phyloP scores from a whole-genome alignment of 1,140 invertebrate genomes.

The Drosophila busckii region DNA sequence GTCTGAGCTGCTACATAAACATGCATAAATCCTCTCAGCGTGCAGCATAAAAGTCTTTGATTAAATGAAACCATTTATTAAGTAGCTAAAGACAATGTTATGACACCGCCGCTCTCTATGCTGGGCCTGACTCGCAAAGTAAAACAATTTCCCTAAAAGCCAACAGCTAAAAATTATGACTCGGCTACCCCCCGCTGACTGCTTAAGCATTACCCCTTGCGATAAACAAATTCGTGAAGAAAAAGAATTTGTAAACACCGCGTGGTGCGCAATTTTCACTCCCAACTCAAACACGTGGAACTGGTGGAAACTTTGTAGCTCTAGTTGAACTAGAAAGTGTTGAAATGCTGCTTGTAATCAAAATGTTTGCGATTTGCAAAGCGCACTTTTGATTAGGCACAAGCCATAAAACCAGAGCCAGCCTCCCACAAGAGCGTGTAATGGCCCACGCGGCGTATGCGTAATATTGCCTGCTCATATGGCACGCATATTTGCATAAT shows the following conservation, averaged over 20 bases:
- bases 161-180: conserved; percentile 50
- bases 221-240: conserved; percentile 64
- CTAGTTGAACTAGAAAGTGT: conserved; percentile 27
- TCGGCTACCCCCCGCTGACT: conserved; percentile 26
- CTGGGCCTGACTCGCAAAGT: conserved; percentile 2
- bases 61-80: conserved; percentile 76
- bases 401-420: neutral
- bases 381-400: conserved; percentile 58
- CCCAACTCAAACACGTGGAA: no score
- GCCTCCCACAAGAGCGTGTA: conserved; percentile 40
- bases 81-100: conserved; percentile 65
- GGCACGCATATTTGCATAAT: conserved; percentile 67
- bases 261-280: no score
- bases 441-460: conserved; percentile 64
- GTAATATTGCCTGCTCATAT: conserved; percentile 68
- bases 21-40: conserved; percentile 54
- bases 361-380: conserved; percentile 37
- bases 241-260: conserved; percentile 66
- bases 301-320: no score
- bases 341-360: conserved; percentile 27
- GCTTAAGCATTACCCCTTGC: conserved; percentile 4
- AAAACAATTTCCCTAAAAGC: conserved; percentile 75
- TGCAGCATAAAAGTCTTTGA: conserved; percentile 63
- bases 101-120: conserved; percentile 46
- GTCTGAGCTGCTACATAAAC: conserved; percentile 42